Conservation (phyloP, 1,140 invertebrate species). For the Drosophila willistoni region DNA sequence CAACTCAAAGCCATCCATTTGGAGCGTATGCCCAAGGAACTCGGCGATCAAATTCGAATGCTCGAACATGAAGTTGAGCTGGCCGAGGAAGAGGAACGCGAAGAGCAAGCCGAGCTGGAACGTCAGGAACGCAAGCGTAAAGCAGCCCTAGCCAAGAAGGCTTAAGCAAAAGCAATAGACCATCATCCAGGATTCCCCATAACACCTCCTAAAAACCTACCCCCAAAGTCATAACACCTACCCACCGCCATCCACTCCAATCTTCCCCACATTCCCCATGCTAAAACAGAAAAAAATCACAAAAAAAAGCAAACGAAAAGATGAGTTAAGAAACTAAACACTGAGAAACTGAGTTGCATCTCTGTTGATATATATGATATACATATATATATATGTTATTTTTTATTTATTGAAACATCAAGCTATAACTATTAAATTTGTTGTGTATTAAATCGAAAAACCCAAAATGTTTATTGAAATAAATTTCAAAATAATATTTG, state of each 20-base stretch:
- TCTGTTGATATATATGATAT: conserved; percentile 25
- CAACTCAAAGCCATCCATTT: conserved; percentile 65
- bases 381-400: conserved; percentile 50
- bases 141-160: not conserved
- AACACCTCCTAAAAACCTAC: not conserved
- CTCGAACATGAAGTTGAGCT: conserved; percentile 72
- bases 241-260: conserved; percentile 42
- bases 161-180: not conserved
- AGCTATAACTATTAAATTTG: conserved; percentile 68
- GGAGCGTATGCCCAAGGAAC: conserved; percentile 65
- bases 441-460: conserved; percentile 31
- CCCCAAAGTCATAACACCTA: conserved; percentile 4
- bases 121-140: conserved; percentile 24
- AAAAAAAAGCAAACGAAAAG: conserved; percentile 37
- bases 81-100: conserved; percentile 66
- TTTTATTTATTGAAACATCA: conserved; percentile 68
- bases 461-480: conserved; percentile 44
- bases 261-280: conserved; percentile 9
- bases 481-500: conserved; percentile 65
- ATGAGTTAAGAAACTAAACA: not conserved
- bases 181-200: conserved; percentile 46
- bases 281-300: conserved; percentile 53
- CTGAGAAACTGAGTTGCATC: conserved; percentile 17
- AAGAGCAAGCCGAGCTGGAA: conserved; percentile 44
- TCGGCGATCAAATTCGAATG: conserved; percentile 61